A percentile compares a stretch with the other conserved stretches of the same genome.
Conservation (phyloP, 2,113 vertebrate species). For the Perccottus glenii region DNA sequence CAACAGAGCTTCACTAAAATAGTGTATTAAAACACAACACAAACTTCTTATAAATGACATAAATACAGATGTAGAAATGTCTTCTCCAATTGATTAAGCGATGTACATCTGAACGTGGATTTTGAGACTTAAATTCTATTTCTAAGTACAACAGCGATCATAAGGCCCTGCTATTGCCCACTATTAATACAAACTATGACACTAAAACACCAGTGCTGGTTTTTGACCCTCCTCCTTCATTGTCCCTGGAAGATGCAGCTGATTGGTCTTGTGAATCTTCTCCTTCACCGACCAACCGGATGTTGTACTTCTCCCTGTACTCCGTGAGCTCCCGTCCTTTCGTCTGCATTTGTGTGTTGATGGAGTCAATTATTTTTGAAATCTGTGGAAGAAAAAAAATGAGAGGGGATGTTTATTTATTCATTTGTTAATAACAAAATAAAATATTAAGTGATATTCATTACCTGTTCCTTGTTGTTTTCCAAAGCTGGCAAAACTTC, state of each 20-base stretch:
- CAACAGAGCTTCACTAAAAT: constrained; percentile 31
- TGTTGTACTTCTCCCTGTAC: constrained; percentile 93
- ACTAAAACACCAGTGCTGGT: constrained; percentile 86
- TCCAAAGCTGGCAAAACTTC: constrained; percentile 92
- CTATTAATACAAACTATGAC: constrained; percentile 75
- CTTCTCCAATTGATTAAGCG: constrained; percentile 14
- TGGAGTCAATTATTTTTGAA: constrained; percentile 84
- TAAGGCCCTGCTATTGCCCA: constrained; percentile 29
- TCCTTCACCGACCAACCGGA: constrained; percentile 88
- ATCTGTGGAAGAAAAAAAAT: constrained; percentile 67
- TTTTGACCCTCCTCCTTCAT: constrained; percentile 81
- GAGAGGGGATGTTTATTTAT: background rate
- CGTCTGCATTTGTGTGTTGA: constrained; percentile 86
- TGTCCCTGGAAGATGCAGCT: constrained; percentile 72
- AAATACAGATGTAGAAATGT: constrained; percentile 20
- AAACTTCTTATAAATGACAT: constrained; percentile 7
- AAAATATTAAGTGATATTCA: background rate
- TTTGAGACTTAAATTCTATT: constrained; percentile 21
- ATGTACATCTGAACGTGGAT: constrained; percentile 13
- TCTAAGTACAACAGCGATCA: constrained; percentile 51
- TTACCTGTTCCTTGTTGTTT: constrained; percentile 91
- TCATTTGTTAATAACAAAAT: background rate
- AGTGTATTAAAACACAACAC: constrained; percentile 22
- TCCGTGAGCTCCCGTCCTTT: constrained; percentile 92
- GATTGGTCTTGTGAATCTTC: constrained; percentile 78